These are phyloP conservation scores for Drosophila gaucha DNA, from an alignment of 2,888 invertebrate genomes.

Conservation along the genomic window DNA sequence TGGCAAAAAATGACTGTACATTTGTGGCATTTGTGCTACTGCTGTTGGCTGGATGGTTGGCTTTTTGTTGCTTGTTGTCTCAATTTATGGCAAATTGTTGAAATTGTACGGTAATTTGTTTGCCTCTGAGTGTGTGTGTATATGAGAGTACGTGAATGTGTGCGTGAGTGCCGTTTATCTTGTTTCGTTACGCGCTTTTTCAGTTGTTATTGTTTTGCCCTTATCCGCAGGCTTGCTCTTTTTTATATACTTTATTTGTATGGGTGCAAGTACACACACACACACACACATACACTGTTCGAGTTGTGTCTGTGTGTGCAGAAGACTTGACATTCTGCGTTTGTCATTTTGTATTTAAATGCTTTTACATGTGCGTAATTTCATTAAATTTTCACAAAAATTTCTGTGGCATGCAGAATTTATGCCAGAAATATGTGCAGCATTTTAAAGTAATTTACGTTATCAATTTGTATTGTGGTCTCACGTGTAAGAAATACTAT, in stretches of 20 bases:
- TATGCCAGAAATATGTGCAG: constrained; percentile 71
- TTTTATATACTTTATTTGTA: constrained; percentile 21
- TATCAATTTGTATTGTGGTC: constrained; percentile 44
- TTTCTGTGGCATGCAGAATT: constrained; percentile 58
- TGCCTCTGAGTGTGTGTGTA: constrained; percentile 20
- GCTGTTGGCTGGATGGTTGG: constrained; percentile 37
- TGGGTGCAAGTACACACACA: constrained; percentile 1
- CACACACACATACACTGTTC: constrained; percentile 1
- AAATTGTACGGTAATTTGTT: constrained; percentile 74
- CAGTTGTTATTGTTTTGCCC: constrained; percentile 58
- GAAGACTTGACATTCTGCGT: constrained; percentile 30
- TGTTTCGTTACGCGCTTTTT: constrained; percentile 55
- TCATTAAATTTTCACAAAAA: constrained; percentile 65
- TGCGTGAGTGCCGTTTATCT: constrained; percentile 46
- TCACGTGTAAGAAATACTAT: constrained; percentile 28
- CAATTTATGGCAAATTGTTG: constrained; percentile 80
- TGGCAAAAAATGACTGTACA: constrained; percentile 77
- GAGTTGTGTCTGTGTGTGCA: constrained; percentile 12
- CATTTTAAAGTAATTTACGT: constrained; percentile 66
- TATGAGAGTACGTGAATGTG: constrained; percentile 15
- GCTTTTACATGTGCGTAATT: constrained; percentile 65
- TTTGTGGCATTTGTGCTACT: constrained; percentile 69
- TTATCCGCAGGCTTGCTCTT: constrained; percentile 33
- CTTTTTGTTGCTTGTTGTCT: constrained; percentile 78
- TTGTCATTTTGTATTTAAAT: constrained; percentile 64